Percentiles rank a stretch among this genome's conserved stretches.
Evolutionary conservation across 2,113 vertebrate species (phyloP).

Genomic region (Hymenochirus boettgeri): DNA sequence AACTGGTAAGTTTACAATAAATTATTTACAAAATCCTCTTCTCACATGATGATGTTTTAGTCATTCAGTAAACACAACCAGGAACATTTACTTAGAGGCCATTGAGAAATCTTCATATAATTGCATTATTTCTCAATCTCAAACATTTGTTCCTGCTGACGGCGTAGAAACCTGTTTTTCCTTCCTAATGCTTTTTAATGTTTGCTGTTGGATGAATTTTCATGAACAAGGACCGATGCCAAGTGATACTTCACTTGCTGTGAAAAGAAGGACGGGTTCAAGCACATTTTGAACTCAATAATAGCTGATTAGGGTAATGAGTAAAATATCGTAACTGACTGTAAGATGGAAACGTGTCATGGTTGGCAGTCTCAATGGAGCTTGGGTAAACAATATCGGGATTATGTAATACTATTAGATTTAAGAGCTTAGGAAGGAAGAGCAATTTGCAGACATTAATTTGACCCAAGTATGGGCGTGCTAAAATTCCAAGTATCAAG

Average conservation of each 20-base stretch:
- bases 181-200: background rate
- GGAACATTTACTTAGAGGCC: too few species aligned
- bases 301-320: background rate
- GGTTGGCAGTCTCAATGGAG: background rate
- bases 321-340: background rate
- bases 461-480: background rate
- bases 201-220: conserved; percentile 6
- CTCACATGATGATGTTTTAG: too few species aligned
- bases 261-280: background rate
- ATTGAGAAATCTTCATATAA: background rate
- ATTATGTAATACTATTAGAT: background rate
- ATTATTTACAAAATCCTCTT: too few species aligned
- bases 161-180: background rate
- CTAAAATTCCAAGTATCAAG: background rate
- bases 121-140: background rate
- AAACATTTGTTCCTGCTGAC: conserved; percentile 1
- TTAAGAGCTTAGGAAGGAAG: background rate
- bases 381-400: background rate
- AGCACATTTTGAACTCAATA: background rate
- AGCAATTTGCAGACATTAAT: background rate
- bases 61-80: too few species aligned
- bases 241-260: background rate
- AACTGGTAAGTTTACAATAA: too few species aligned
- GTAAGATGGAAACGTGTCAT: background rate
- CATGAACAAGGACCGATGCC: background rate